Evolutionary conservation across 1,140 invertebrate genomes (phyloP).

Genomic region (Archegozetes longisetosus): DNA sequence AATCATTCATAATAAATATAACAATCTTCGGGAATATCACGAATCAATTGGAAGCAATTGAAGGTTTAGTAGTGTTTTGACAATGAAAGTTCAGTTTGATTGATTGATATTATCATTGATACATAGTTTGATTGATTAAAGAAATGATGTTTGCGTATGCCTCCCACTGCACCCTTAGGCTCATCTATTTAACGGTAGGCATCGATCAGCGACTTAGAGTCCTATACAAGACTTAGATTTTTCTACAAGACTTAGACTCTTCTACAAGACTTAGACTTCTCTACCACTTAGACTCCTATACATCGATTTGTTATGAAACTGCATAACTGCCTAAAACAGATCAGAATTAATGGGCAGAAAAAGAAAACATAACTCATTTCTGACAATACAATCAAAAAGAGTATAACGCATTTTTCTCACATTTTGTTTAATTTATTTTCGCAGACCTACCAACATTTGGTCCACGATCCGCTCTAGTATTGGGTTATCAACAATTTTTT

Average conservation of each 20-base stretch:
- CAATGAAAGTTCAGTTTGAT: background rate
- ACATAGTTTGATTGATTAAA: background rate
- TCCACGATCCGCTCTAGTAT: background rate
- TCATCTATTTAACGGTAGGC: background rate
- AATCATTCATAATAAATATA: background rate
- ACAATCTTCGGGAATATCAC: background rate
- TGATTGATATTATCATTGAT: background rate
- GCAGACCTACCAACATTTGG: background rate
- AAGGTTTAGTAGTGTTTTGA: background rate
- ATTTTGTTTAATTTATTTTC: background rate
- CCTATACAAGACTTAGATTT: too few species aligned
- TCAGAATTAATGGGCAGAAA: background rate
- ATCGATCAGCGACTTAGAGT: background rate
- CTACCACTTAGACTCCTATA: too few species aligned
- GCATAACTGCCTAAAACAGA: background rate
- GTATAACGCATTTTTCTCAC: too few species aligned
- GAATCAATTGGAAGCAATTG: background rate
- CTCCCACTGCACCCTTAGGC: background rate
- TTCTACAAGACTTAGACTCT: too few species aligned
- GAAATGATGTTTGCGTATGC: background rate
- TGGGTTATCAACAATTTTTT: constrained; percentile 52
- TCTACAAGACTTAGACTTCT: too few species aligned
- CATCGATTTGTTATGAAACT: too few species aligned
- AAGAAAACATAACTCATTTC: background rate
- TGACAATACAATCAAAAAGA: background rate